phyloP scores from a whole-genome alignment of 2,113 vertebrate genomes.

The Pogonocichla stellata region DNA sequence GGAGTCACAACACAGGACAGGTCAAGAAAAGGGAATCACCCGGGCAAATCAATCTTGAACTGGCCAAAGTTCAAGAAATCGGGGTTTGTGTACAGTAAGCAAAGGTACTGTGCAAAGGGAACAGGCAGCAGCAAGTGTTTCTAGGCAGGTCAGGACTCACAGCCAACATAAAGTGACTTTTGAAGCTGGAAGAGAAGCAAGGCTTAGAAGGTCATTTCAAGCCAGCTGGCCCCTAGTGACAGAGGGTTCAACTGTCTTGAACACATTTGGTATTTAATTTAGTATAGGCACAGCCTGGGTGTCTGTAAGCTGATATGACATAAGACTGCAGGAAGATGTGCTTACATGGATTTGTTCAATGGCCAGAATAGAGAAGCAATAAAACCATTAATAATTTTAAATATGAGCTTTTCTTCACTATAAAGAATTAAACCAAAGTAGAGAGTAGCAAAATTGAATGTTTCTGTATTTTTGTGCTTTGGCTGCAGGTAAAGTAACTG shows the following conservation, averaged over 20 bases:
- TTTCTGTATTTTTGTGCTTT: not conserved
- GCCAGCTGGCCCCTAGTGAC: not conserved
- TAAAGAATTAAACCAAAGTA: not conserved
- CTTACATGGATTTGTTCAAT: not conserved
- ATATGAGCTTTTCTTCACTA: not conserved
- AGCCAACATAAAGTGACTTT: not conserved
- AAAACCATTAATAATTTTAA: not conserved
- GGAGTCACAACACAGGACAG: not conserved
- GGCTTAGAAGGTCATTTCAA: not conserved
- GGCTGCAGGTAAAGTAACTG: not conserved
- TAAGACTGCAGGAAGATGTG: not conserved
- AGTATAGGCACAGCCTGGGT: not conserved
- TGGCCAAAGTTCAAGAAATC: not conserved
- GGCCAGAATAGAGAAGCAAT: not conserved
- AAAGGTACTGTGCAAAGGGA: not conserved
- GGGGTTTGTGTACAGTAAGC: not conserved
- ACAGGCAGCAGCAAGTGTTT: not conserved
- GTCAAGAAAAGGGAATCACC: not conserved
- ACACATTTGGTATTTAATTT: not conserved
- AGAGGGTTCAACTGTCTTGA: not conserved
- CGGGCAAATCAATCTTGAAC: rapidly evolving
- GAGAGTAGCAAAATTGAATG: not conserved
- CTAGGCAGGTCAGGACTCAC: not conserved
- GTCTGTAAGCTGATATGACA: not conserved
- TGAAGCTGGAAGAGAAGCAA: not conserved